Conservation (phyloP, 2,797 vertebrate species). For the Nasua narica region DNA sequence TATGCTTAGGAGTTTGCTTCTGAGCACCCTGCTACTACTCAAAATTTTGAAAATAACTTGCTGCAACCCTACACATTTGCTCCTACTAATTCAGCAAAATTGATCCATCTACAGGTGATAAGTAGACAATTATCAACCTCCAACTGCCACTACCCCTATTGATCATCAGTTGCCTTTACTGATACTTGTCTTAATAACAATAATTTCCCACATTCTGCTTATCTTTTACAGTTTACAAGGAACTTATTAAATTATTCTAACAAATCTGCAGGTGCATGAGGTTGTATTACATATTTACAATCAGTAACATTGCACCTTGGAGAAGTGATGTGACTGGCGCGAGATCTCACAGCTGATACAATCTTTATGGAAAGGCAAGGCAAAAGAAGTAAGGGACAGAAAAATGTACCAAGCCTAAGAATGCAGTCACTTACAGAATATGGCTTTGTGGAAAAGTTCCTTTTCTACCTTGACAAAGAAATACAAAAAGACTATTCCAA, state of each 20-base stretch:
- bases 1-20: not conserved
- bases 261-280: not conserved
- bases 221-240: not conserved
- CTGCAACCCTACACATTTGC: not conserved
- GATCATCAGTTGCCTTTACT: not conserved
- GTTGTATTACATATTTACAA: not conserved
- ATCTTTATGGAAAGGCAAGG: not conserved
- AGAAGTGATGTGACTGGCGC: not conserved
- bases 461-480: not conserved
- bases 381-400: not conserved
- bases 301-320: not conserved
- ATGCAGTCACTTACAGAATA: not conserved
- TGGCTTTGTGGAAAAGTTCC: not conserved
- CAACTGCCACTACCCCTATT: not conserved
- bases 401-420: not conserved
- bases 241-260: not conserved
- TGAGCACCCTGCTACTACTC: not conserved
- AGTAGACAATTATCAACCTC: conserved; percentile 11
- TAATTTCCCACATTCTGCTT: not conserved
- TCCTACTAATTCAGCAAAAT: not conserved
- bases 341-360: not conserved
- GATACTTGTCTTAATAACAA: not conserved
- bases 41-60: conserved; percentile 34
- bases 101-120: not conserved
- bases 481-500: not conserved